Evolutionary conservation across 2,113 vertebrate species (phyloP).

Genomic region (Semnornis frantzii): DNA sequence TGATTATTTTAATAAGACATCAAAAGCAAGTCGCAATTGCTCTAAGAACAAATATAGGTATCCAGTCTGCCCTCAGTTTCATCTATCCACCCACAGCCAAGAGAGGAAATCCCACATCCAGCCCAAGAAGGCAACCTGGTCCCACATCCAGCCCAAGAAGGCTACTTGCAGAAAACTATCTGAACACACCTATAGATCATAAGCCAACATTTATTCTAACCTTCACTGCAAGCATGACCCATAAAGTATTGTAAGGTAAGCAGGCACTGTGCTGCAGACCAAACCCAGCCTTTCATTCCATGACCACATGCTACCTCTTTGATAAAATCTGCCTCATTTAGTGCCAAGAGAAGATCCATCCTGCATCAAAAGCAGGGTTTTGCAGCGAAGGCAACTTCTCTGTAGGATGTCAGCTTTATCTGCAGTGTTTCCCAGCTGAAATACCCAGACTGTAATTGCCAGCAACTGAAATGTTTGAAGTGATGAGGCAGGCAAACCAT

Average conservation of each 20-base stretch:
- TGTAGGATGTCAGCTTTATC: not conserved
- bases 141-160: not conserved
- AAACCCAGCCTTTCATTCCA: not conserved
- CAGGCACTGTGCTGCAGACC: not conserved
- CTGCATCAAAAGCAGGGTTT: not conserved
- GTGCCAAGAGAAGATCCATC: not conserved
- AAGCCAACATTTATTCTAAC: not conserved
- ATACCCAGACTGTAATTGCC: not conserved
- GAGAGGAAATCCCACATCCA: not conserved
- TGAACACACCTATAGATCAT: not conserved
- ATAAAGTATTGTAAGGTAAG: not conserved
- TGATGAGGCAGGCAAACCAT: constrained; percentile 1
- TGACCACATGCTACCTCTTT: not conserved
- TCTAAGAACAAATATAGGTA: constrained; percentile 13
- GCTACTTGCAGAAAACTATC: not conserved
- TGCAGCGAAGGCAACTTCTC: not conserved
- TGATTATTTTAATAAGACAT: too few species aligned
- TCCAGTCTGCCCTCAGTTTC: not conserved
- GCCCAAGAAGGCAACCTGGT: not conserved
- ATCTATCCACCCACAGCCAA: not conserved
- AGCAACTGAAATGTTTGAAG: not conserved
- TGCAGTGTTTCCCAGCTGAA: constrained; percentile 5
- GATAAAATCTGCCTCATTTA: not conserved
- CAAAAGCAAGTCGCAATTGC: constrained; percentile 28
- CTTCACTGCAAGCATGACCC: not conserved